A percentile compares a stretch with the other conserved stretches of the same genome.
Evolutionary conservation across 1,140 invertebrate species (phyloP).

Genomic region (Berghia stephanieae): DNA sequence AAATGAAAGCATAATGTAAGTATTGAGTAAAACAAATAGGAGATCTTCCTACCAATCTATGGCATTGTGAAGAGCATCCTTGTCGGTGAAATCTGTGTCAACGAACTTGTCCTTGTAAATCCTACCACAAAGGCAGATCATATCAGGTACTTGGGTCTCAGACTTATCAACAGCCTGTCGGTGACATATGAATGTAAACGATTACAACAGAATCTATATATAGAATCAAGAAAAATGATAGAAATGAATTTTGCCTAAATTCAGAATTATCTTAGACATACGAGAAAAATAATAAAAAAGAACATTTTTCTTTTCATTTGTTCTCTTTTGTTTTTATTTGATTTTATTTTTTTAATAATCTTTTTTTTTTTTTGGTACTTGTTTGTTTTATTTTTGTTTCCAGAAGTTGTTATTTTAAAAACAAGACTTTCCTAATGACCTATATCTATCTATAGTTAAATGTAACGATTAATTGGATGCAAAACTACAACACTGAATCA

Average conservation of each 20-base stretch:
- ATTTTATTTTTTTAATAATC: no score
- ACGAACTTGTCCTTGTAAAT: conserved; percentile 99
- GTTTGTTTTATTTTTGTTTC: no score
- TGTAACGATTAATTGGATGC: no score
- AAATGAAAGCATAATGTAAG: neutral
- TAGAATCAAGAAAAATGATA: neutral
- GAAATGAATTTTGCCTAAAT: neutral
- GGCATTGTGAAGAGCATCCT: conserved; percentile 87
- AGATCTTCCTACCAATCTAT: conserved; percentile 81
- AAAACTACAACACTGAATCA: no score
- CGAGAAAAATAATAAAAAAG: no score
- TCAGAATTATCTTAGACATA: conserved; percentile 18
- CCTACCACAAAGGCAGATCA: conserved; percentile 96
- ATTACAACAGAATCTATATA: neutral
- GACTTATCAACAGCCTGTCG: conserved; percentile 56
- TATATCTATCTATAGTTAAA: no score
- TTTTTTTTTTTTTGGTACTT: no score
- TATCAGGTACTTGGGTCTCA: conserved; percentile 74
- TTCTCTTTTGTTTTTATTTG: no score
- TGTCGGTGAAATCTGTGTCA: conserved; percentile 90
- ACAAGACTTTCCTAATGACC: no score
- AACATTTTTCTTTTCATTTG: no score
- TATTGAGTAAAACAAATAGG: neutral
- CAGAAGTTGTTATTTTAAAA: no score
- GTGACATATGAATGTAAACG: conserved; percentile 29